Evolutionary conservation across 2,888 invertebrate species (phyloP).

Genomic region (Nemapogon koenigi): DNA sequence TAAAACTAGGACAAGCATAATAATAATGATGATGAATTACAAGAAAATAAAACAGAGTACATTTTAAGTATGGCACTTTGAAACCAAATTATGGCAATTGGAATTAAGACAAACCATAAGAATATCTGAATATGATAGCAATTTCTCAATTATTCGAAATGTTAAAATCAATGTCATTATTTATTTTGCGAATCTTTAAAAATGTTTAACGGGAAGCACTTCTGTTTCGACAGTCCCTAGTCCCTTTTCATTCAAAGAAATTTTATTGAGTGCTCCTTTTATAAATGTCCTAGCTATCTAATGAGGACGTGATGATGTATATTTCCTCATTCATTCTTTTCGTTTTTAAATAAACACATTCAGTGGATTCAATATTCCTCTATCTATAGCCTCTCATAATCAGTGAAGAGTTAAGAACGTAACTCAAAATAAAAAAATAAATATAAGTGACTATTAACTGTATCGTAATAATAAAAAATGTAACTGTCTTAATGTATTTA

Average conservation of each 20-base stretch:
- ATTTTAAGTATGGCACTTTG: no score
- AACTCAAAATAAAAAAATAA: no score
- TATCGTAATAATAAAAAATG: no score
- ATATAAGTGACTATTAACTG: no score
- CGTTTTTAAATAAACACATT: slow-evolving; percentile 3
- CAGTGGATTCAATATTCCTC: slow-evolving; percentile 14
- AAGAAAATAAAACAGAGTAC: no score
- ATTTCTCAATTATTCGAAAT: slow-evolving; percentile 4
- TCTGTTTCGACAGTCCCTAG: slow-evolving; percentile 16
- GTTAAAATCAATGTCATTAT: slow-evolving; percentile 7
- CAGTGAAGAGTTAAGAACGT: no score
- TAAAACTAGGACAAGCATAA: no score
- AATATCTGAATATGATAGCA: no score
- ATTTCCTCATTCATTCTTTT: slow-evolving; percentile 8
- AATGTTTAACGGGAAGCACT: slow-evolving; percentile 21
- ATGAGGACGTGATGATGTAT: slow-evolving; percentile 25
- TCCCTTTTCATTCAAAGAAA: slow-evolving; percentile 16
- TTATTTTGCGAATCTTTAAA: slow-evolving; percentile 9
- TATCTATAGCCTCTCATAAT: slow-evolving; percentile 12
- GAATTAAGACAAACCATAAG: no score
- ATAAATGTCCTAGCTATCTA: slow-evolving; percentile 35
- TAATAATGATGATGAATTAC: no score
- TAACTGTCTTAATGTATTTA: no score
- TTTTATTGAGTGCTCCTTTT: slow-evolving; percentile 38
- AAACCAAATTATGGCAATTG: no score